These are phyloP conservation scores for Amphimedon queenslandica DNA, from an alignment of 37 sponge, comb jelly and placozoan genomes.

Conservation along the genomic window DNA sequence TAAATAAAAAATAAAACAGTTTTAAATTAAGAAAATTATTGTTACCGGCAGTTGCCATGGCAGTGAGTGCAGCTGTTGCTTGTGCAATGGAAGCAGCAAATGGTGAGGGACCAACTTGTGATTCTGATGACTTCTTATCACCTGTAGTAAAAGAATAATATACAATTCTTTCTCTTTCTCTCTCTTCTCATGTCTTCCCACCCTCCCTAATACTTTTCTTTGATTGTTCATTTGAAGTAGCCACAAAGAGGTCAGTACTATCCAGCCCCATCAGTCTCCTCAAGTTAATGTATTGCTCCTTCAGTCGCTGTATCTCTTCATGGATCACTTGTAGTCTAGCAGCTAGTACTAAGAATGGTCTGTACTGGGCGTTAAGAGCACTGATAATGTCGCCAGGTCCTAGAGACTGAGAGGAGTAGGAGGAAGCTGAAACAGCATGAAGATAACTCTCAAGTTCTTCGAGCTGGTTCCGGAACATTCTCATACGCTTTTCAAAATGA, in stretches of 20 bases:
- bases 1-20: too few relatives aligned
- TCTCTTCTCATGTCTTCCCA: background rate
- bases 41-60: slow-evolving; percentile 8
- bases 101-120: slow-evolving; percentile 31
- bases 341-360: slow-evolving; percentile 63
- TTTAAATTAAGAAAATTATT: too few relatives aligned
- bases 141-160: background rate
- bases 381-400: slow-evolving; percentile 49
- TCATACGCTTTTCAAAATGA: slow-evolving; percentile 55
- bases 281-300: slow-evolving; percentile 62
- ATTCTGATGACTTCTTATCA: background rate
- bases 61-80: slow-evolving; percentile 29
- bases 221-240: background rate
- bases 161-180: background rate
- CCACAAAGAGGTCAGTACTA: slow-evolving; percentile 62
- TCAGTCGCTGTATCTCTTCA: slow-evolving; percentile 45
- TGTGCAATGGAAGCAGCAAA: slow-evolving; percentile 29
- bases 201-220: background rate
- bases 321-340: slow-evolving; percentile 62
- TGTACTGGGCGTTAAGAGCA: slow-evolving; percentile 58
- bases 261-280: slow-evolving; percentile 48
- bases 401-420: background rate
- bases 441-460: slow-evolving; percentile 70
- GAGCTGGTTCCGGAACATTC: slow-evolving; percentile 44
- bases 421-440: slow-evolving; percentile 3